These are phyloP conservation scores for Tonatia bakeri DNA, from an alignment of 2,113 vertebrate species.

Conservation along the genomic window DNA sequence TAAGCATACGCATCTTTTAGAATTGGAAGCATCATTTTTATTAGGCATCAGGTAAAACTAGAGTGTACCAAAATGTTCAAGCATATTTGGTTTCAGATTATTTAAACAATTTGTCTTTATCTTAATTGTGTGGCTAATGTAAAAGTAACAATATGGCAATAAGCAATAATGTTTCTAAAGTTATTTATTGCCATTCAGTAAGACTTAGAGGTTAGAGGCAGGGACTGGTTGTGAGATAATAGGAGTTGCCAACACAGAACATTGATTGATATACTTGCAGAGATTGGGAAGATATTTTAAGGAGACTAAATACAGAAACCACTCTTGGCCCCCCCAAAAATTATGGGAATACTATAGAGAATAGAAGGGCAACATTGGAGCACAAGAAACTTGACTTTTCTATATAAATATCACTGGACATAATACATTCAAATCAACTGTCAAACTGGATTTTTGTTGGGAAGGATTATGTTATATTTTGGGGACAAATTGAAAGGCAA, in stretches of 20 bases:
- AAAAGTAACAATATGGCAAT: not conserved
- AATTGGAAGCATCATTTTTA: not conserved
- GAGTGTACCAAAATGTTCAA: not conserved
- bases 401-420: not conserved
- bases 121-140: not conserved
- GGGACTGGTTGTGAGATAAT: not conserved
- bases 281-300: not conserved
- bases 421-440: not conserved
- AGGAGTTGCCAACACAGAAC: not conserved
- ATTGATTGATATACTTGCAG: not conserved
- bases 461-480: not conserved
- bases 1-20: not conserved
- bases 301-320: not conserved
- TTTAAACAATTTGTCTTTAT: not conserved
- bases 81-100: not conserved
- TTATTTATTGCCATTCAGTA: not conserved
- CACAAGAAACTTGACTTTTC: not conserved
- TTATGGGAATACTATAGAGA: not conserved
- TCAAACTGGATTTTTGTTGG: not conserved
- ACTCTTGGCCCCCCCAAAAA: not conserved
- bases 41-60: not conserved
- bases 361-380: not conserved
- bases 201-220: not conserved
- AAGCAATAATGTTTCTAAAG: not conserved
- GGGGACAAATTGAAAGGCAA: not conserved